These are phyloP conservation scores for Amazona vittata DNA, from an alignment of 2,113 vertebrate genomes.

Conservation along the genomic window DNA sequence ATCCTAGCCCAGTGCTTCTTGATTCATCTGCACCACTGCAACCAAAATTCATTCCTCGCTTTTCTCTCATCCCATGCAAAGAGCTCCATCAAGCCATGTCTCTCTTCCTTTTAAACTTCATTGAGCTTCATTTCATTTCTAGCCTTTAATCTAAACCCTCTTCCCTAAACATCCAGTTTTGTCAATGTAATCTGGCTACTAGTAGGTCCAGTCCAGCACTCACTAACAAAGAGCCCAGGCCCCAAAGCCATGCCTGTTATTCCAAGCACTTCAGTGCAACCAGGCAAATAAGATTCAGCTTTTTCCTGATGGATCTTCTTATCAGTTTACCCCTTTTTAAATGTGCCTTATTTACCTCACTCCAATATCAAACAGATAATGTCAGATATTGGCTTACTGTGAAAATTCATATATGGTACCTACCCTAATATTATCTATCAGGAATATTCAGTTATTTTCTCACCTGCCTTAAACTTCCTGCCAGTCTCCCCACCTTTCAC, in stretches of 20 bases:
- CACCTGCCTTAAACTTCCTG: not conserved
- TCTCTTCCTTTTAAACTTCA: not conserved
- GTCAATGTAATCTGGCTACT: not conserved
- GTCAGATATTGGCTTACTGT: not conserved
- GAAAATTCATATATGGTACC: not conserved
- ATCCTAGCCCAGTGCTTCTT: not conserved
- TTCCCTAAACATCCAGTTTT: not conserved
- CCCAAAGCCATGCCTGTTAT: not conserved
- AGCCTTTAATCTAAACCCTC: not conserved
- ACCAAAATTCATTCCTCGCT: not conserved
- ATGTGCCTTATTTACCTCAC: not conserved
- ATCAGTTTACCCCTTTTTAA: not conserved
- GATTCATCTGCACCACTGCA: not conserved
- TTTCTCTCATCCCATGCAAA: not conserved
- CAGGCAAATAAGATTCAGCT: not conserved
- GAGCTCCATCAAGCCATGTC: not conserved
- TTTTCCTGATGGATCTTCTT: not conserved
- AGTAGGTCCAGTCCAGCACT: not conserved
- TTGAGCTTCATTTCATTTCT: not conserved
- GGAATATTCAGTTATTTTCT: not conserved
- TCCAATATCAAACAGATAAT: not conserved
- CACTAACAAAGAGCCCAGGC: accelerated
- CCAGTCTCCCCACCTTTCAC: not conserved
- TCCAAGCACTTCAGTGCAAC: not conserved
- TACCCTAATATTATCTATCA: not conserved